phyloP scores from a whole-genome alignment of 1,140 invertebrate species.

The Lordiphosa stackelbergi region DNA sequence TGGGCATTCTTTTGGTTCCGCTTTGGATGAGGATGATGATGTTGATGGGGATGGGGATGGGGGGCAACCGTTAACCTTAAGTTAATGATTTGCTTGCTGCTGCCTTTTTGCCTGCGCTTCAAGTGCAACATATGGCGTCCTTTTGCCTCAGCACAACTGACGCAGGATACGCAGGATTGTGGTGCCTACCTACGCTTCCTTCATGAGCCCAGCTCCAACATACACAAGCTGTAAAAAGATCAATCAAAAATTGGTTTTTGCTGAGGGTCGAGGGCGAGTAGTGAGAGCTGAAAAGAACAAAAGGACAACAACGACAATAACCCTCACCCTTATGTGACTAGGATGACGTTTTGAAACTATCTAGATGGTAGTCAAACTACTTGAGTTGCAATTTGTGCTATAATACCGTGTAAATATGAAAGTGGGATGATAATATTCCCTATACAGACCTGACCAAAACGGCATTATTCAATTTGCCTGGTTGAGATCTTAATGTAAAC shows the following conservation, averaged over 20 bases:
- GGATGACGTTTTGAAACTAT: constrained; percentile 13
- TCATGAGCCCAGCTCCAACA: constrained; percentile 33
- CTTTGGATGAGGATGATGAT: constrained; percentile 19
- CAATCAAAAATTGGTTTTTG: constrained; percentile 62
- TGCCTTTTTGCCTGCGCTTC: constrained; percentile 42
- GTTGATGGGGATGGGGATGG: constrained; percentile 12
- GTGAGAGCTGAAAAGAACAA: not conserved
- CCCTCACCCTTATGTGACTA: constrained; percentile 11
- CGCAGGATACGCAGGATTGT: constrained; percentile 66
- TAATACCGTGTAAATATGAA: constrained; percentile 25
- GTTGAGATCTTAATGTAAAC: too few relatives aligned
- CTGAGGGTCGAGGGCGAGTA: constrained; percentile 14
- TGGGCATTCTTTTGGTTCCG: constrained; percentile 63
- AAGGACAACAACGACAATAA: not conserved
- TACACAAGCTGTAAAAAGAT: constrained; percentile 46
- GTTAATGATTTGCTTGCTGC: constrained; percentile 59
- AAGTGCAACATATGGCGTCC: constrained; percentile 64
- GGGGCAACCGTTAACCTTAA: constrained; percentile 44
- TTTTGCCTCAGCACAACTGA: constrained; percentile 69
- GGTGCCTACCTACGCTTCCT: constrained; percentile 23
- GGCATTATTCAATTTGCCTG: too few relatives aligned
- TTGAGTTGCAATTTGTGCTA: constrained; percentile 29
- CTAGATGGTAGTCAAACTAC: constrained; percentile 23
- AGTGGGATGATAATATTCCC: too few relatives aligned
- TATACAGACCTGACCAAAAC: too few relatives aligned